Percentiles rank a stretch among this genome's conserved stretches.
Evolutionary conservation across 2,888 invertebrate genomes (phyloP).

Genomic region (Malthinus seriepunctatus): DNA sequence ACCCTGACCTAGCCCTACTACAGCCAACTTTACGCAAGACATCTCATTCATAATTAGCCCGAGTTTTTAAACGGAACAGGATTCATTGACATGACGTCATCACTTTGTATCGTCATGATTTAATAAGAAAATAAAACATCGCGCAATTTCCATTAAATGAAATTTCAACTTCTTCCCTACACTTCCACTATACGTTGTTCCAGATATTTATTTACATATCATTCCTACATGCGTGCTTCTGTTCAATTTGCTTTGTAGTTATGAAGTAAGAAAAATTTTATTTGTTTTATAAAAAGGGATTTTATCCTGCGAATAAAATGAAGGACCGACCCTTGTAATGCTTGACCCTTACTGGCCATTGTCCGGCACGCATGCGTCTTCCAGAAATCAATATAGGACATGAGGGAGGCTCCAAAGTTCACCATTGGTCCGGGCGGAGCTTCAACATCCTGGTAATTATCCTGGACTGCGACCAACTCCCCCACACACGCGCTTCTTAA

Average conservation of each 20-base stretch:
- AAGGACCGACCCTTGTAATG: constrained; percentile 42
- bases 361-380: constrained; percentile 51
- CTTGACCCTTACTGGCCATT: constrained; percentile 48
- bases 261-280: neutral
- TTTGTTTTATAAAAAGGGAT: neutral
- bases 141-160: constrained; percentile 7
- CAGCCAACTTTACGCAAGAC: constrained; percentile 46
- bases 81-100: constrained; percentile 44
- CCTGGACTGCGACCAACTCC: constrained; percentile 55
- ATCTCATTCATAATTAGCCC: constrained; percentile 57
- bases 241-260: too few species aligned
- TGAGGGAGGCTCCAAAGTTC: constrained; percentile 39
- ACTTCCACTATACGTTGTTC: too few species aligned
- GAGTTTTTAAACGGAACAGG: constrained; percentile 51
- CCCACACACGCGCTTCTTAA: constrained; percentile 53
- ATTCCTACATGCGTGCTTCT: too few species aligned
- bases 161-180: neutral
- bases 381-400: constrained; percentile 43
- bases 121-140: constrained; percentile 16
- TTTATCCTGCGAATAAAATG: neutral
- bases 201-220: too few species aligned
- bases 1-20: constrained; percentile 57
- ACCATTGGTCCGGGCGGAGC: constrained; percentile 55
- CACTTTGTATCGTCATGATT: constrained; percentile 25
- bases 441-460: constrained; percentile 55